Evolutionary conservation across 2,888 invertebrate species (phyloP), one percentile per base, ranked within the genome.

Genomic region (Sclerodermus sp.): DNA sequence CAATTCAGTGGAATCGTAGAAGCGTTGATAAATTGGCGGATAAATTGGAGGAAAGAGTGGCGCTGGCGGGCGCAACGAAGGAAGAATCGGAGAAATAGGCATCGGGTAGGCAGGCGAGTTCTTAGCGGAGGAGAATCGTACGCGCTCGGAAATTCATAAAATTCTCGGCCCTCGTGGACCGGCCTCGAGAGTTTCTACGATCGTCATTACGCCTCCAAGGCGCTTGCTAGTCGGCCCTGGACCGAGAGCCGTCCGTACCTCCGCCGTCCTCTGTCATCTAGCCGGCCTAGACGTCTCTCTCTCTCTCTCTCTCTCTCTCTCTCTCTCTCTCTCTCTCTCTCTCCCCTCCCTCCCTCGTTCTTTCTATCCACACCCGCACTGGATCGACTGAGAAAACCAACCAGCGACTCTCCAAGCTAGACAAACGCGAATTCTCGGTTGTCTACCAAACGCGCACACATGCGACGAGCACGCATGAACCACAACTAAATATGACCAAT

Each of bases 151-250:
- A 49, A 55, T 64, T 62, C 62, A 57, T 53, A 56, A 64, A 59
- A 64, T 55, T 55, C 50, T 53, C 61, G 60, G 49, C 45, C 56
- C 64, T 64, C 58, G 64, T 54, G 53, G 47, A 54, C 64, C 65
- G 72, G 66, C 72, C 72, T 73, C 73, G 73, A 70, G 58, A 64
- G 67, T 71, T 71, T 70, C 68, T 68, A 70, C 68, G 68, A 69
- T 71, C 70, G 70, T 73, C 69, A 72, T 70, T 71, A 68, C 66
- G 66, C 66, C 66, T 73, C 68, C 74, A 73, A 74, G 74, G 73
- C 67, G 64, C 57, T 68, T 61, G 66, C 64, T 57, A 45, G 71
- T 72, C 67, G 74, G 69, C 74, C 74, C 70, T 74, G 74, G 70
- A 66, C 54, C 64, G 53, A 49, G n/a, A n/a, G n/a, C n/a, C n/a